These are phyloP conservation scores for Rutilus rutilus DNA, from an alignment of 2,113 vertebrate genomes.

Conservation along the genomic window DNA sequence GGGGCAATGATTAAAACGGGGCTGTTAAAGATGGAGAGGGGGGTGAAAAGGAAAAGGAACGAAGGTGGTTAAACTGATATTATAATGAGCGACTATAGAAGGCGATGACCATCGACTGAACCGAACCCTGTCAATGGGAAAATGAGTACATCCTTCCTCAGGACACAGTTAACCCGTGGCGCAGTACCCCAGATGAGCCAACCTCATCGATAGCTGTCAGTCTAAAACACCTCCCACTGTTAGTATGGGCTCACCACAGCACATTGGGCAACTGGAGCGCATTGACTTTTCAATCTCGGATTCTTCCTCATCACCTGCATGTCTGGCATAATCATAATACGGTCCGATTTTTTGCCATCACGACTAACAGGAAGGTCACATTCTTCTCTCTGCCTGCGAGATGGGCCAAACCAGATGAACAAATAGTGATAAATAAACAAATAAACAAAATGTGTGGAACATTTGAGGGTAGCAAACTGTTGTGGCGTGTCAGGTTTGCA, in stretches of 20 bases:
- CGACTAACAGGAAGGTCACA: constrained; percentile 67
- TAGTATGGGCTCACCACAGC: constrained; percentile 65
- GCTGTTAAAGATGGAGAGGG: constrained; percentile 60
- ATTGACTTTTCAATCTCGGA: constrained; percentile 66
- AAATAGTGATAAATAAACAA: constrained; percentile 62
- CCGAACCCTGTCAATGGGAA: constrained; percentile 65
- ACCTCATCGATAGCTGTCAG: constrained; percentile 70
- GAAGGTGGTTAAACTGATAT: constrained; percentile 50
- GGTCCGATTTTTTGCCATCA: constrained; percentile 54
- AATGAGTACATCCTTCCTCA: constrained; percentile 61
- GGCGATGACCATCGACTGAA: constrained; percentile 73
- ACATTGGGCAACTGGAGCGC: constrained; percentile 61
- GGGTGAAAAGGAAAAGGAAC: constrained; percentile 30
- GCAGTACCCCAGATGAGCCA: constrained; percentile 42
- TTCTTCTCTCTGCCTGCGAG: constrained; percentile 48
- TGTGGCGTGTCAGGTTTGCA: constrained; percentile 78
- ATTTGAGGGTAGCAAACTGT: constrained; percentile 72
- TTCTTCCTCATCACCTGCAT: constrained; percentile 56
- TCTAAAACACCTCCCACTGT: constrained; percentile 63
- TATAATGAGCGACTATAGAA: constrained; percentile 67
- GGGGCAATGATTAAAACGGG: constrained; percentile 76
- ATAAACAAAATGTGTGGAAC: constrained; percentile 77
- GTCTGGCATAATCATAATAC: constrained; percentile 44
- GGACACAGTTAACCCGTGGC: constrained; percentile 49
- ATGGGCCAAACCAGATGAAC: constrained; percentile 63